phyloP scores from a whole-genome alignment of 2,888 invertebrate species.

The Pseudeuparius sepicola region DNA sequence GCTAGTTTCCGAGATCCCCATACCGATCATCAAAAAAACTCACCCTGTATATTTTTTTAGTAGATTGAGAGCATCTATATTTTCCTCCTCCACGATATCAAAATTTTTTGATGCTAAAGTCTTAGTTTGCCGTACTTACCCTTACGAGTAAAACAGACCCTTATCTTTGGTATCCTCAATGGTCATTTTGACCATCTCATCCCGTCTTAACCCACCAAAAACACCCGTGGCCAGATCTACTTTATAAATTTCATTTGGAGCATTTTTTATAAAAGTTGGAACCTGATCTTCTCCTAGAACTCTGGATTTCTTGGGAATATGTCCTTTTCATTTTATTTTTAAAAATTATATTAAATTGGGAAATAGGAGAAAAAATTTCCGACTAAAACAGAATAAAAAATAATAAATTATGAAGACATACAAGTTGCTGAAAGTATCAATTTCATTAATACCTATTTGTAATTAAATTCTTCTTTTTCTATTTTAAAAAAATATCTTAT shows the following conservation, averaged over 20 bases:
- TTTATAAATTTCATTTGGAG: constrained; percentile 20
- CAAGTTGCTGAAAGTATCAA: too few species aligned
- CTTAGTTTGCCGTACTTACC: constrained; percentile 16
- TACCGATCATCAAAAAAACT: too few species aligned
- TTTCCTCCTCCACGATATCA: constrained; percentile 21
- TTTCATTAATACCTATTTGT: too few species aligned
- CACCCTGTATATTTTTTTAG: constrained; percentile 3
- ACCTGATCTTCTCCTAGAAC: constrained; percentile 21
- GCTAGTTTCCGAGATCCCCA: too few species aligned
- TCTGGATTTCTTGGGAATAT: constrained; percentile 21
- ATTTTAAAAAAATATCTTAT: too few species aligned
- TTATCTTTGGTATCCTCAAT: constrained; percentile 20
- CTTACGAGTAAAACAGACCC: constrained; percentile 18
- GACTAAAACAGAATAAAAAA: too few species aligned
- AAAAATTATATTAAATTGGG: constrained; percentile 1
- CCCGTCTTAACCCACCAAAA: constrained; percentile 21
- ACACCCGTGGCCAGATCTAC: constrained; percentile 19
- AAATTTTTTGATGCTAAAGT: constrained; percentile 16
- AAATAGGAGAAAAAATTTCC: too few species aligned
- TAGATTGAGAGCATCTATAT: constrained; percentile 13
- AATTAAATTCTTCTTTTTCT: too few species aligned
- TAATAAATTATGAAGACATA: too few species aligned
- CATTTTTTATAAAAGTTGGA: constrained; percentile 19
- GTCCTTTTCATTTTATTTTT: constrained; percentile 20
- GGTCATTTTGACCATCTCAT: constrained; percentile 18